phyloP scores from a whole-genome alignment of 2,113 vertebrate species.

The Aphyosemion australe region DNA sequence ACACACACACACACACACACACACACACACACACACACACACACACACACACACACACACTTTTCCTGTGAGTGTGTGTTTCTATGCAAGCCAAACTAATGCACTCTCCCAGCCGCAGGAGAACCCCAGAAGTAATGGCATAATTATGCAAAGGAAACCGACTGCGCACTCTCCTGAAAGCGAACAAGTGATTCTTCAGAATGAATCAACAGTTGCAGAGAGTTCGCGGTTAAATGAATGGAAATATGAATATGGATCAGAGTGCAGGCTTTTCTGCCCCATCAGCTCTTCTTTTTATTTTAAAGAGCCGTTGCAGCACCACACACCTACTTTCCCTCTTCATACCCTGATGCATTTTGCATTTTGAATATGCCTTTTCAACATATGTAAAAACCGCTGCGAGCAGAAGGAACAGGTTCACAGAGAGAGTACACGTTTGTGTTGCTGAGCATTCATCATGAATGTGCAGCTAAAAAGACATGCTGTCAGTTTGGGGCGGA shows the following conservation, averaged over 20 bases:
- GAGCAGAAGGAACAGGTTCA: constrained; percentile 12
- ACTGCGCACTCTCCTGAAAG: constrained; percentile 34
- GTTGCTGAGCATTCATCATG: constrained; percentile 8
- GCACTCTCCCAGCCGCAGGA: constrained; percentile 34
- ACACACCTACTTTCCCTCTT: constrained; percentile 56
- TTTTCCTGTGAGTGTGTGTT: constrained; percentile 22
- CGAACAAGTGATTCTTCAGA: constrained; percentile 52
- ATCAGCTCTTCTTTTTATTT: constrained; percentile 51
- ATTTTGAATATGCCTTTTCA: constrained; percentile 23
- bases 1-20: background rate
- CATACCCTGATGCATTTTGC: constrained; percentile 34
- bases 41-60: constrained; percentile 5
- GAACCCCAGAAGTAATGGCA: constrained; percentile 35
- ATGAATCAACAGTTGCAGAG: constrained; percentile 61
- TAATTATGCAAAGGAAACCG: constrained; percentile 50
- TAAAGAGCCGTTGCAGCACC: constrained; percentile 57
- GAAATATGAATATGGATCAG: constrained; percentile 70
- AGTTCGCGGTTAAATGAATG: constrained; percentile 54
- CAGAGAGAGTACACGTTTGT: constrained; percentile 8
- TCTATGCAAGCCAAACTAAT: background rate
- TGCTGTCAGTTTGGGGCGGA: background rate
- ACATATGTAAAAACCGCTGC: constrained; percentile 11
- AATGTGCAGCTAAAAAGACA: background rate
- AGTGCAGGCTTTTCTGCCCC: constrained; percentile 43
- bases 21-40: constrained; percentile 1